Conservation (phyloP, 2,113 vertebrate species). For the Chionodraco myersi region DNA sequence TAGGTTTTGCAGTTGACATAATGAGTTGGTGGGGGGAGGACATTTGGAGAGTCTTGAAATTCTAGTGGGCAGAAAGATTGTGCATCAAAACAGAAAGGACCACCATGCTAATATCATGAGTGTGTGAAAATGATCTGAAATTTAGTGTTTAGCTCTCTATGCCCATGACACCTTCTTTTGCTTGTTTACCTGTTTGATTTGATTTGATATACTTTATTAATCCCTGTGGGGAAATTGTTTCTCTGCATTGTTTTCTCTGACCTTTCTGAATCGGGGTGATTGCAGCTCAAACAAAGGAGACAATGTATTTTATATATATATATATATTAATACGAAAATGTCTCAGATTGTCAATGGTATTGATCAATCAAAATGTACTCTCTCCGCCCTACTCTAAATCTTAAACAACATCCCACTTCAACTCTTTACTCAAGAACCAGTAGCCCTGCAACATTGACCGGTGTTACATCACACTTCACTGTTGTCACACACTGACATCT, state of each 20-base stretch:
- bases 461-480: constrained; percentile 55
- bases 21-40: constrained; percentile 39
- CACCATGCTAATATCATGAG: not conserved
- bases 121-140: not conserved
- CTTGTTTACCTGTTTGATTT: not conserved
- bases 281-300: not conserved
- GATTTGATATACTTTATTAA: too few species aligned
- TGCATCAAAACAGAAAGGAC: constrained; percentile 23
- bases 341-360: not conserved
- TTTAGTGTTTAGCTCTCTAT: not conserved
- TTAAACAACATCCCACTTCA: constrained; percentile 52
- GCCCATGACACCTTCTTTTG: not conserved
- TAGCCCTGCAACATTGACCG: constrained; percentile 23
- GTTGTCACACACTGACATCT: constrained; percentile 71
- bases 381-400: constrained; percentile 31
- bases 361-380: too few species aligned
- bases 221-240: too few species aligned
- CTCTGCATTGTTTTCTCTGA: too few species aligned
- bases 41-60: constrained; percentile 49
- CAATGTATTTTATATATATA: not conserved
- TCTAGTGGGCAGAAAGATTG: constrained; percentile 57
- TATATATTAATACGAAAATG: not conserved
- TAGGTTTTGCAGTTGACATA: constrained; percentile 38
- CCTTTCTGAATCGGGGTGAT: not conserved
- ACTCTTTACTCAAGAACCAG: constrained; percentile 62